Base-by-base conservation (phyloP, 2,113 vertebrate genomes). In the Hucho hucho region DNA sequence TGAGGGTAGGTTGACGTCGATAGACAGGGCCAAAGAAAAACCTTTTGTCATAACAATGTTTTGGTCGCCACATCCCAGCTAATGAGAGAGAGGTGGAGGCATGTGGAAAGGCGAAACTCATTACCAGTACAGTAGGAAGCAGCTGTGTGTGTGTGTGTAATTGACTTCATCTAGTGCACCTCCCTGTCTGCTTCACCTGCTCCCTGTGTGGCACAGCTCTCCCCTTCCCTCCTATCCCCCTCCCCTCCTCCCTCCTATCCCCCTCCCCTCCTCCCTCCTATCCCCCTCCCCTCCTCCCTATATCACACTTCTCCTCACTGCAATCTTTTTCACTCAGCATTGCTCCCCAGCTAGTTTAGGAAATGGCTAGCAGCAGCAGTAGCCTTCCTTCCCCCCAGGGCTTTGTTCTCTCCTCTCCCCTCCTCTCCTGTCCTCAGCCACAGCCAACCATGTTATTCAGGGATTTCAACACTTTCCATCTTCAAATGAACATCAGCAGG, bases 61-160 rank as follows among this genome's bases (percentile, higher is more conserved):
- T 81, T 68, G 64, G 72, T 84, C 65, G 73, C 79, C 68, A 47
- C 69, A 63, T 74, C 70, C 47, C 64, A 18, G 73, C 82, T 91
- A 87, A 92, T 84, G 81, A 88, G 80, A 84, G 65, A 58, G 49
- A 83, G 56, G 25, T 72, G 75, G 82, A 78, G 65, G 79, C 59
- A 69, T 53, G 77, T 82, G 75, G 74, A 64, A 74, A 43, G 37
- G 37, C 9, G 37, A 76, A 69, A 70, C 73, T 87, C 81, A 86
- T 84, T 76, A 82, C 37, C 37, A 43, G 37, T 43, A 47, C 29
- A 4, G 49, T 16, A 26, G 18, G 24, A 22, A 72, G 58, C 64
- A 73, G 32, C 64, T 63, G 64, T 16, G 49, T 63, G 64, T 22
- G 47, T 75, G 64, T 80, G 82, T 84, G 72, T 78, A 79, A 85